Evolutionary conservation across 2,797 vertebrate species (phyloP), one percentile per base, ranked within the genome.

Genomic region (Phoeniculus purpureus): DNA sequence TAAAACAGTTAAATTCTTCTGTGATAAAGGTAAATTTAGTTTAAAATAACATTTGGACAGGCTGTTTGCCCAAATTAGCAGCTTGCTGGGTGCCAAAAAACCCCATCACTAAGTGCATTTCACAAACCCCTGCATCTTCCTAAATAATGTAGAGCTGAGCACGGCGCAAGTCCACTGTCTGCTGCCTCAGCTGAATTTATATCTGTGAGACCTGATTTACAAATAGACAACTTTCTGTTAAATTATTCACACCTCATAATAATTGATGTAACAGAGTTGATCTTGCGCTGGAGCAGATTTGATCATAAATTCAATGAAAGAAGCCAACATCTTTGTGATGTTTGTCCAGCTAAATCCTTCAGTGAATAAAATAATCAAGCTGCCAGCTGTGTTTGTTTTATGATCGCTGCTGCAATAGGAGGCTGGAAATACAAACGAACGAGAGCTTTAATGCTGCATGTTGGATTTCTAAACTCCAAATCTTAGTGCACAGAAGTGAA

Each of bases 241-340:
- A 98, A 98, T 97, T 98, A 97, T 98, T 98, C 94, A 97, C 89
- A 96, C 97, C 94, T 95, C 87, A 85, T 94, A 94, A 97, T 97
- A 97, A 97, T 93, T 97, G 96, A 97, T 97, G 95, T 94, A 94
- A 92, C 70, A 84, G 94, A 97, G 91, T 92, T 94, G 94, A 90
- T 97, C 96, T 93, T 94, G 86, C 78, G 75, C 90, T 93, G 94
- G 82, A 93, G 92, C 92, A 90, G 96, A 98, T 97, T 97, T 97
- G 96, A 97, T 98, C 97, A 97, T 97, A 97, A 97, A 97, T 97
- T 97, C 96, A 98, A 92, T 97, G 96, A 97, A 97, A 97, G 96
- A 95, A 97, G 76, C 93, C 89, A 95, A 92, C 91, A 52, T 97
- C 94, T 97, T 97, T 97, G 96, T 98, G 96, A 97, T 97, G 97